Base-by-base conservation (phyloP, 2,113 vertebrate genomes). In the Hypocryptadius cinnamomeus region DNA sequence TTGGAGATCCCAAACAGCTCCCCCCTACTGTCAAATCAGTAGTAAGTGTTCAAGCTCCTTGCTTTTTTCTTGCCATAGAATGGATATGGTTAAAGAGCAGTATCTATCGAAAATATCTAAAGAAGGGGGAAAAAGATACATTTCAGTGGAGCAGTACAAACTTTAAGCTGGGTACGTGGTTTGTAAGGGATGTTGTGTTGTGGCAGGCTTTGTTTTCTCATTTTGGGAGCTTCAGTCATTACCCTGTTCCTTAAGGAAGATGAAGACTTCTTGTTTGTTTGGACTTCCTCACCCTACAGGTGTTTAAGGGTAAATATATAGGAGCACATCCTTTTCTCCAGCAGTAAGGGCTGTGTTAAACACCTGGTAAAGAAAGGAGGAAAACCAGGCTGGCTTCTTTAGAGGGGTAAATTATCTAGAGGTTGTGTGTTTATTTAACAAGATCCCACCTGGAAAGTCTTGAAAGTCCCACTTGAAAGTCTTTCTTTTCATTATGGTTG, bases 1-100 rank as follows among this genome's bases (percentile, higher is more conserved):
- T 99, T 53, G 98, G 98, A 33, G 98, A 99, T 79, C 98, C 98
- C 14, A 97, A 97, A 25, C 98, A 99, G 92, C 98, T 99, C 15
- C 98, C 98, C 31, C 98, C 98, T 45, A 99, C 98, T 1, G 98
- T 99, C 33, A 98, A 98, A 60, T 99, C 98, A 10, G 25, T 98
- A 96, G 98, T 98, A 97, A 95, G 96, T 90, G 15, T 15, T 33
- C 65, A 37, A 21, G 24, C 24, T 93, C 7, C 61, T 30, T 31
- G 60, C 44, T 45, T 72, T 90, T 72, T 82, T 30, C 11, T 35
- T 85, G 17, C 12, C 61, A 5, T 72, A 1, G 31, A n/a, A 13
- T 80, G 18, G 18, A 7, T 69, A 4, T 24, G 47, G 19, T 21
- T 21, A 50, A 71, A 78, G 42, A 65, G 30, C 6, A n/a, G 2